A percentile compares a stretch with the other conserved stretches of the same genome.
Conservation (phyloP, 2,113 vertebrate genomes). For the Urocitellus parryii region DNA sequence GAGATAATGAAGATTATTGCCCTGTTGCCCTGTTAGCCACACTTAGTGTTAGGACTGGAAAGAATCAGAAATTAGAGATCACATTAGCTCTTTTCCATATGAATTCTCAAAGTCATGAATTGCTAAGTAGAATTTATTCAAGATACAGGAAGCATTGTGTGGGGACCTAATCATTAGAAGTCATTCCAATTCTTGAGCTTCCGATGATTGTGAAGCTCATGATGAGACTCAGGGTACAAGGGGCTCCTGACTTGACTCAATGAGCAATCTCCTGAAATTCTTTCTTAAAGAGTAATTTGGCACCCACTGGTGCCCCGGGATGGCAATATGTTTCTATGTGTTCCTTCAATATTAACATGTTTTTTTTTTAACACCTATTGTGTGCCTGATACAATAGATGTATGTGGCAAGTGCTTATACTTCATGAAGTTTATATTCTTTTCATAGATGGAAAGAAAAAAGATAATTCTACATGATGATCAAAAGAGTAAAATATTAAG, state of each 20-base stretch:
- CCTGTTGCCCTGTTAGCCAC: slow-evolving; percentile 80
- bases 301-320: too few relatives aligned
- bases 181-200: neutral
- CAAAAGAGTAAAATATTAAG: neutral
- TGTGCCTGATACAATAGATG: neutral
- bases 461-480: neutral
- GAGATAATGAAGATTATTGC: slow-evolving; percentile 82
- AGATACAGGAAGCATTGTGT: slow-evolving; percentile 2
- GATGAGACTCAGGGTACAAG: neutral
- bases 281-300: neutral
- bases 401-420: neutral
- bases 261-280: neutral
- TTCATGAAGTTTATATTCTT: neutral
- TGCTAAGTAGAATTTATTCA: slow-evolving; percentile 64
- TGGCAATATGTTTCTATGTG: neutral
- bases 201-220: neutral
- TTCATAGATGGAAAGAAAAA: neutral
- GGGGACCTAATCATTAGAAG: neutral
- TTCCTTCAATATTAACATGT: neutral
- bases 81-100: slow-evolving; percentile 24
- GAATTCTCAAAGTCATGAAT: slow-evolving; percentile 63
- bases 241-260: neutral
- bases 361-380: neutral
- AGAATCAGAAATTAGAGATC: slow-evolving; percentile 61
- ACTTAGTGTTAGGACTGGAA: slow-evolving; percentile 81